Conservation (phyloP, 2,888 invertebrate species). For the Hemithea aestivaria region DNA sequence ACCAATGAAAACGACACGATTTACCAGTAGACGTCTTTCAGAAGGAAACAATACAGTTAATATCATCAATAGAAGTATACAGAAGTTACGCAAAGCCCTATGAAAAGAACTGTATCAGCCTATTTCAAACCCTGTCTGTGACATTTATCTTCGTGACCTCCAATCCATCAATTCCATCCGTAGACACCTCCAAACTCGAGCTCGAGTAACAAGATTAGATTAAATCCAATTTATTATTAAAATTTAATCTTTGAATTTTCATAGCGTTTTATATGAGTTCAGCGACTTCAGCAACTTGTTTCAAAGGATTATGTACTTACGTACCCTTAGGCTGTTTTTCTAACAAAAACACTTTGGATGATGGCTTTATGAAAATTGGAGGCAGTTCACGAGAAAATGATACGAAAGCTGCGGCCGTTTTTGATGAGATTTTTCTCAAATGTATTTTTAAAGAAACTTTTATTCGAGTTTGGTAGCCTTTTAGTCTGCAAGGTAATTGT, state of each 20-base stretch:
- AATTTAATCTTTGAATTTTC: conserved; percentile 25
- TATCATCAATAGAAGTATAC: no score
- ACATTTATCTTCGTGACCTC: neutral
- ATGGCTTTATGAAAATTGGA: conserved; percentile 17
- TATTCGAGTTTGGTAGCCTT: no score
- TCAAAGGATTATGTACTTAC: conserved; percentile 16
- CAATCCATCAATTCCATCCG: conserved; percentile 1
- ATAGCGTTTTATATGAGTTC: conserved; percentile 20
- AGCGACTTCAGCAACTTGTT: conserved; percentile 16
- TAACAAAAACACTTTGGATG: conserved; percentile 15
- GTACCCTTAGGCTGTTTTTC: conserved; percentile 15
- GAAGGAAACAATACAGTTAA: no score
- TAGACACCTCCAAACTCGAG: neutral
- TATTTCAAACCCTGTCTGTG: no score
- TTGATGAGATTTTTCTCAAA: conserved; percentile 3
- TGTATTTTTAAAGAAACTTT: no score
- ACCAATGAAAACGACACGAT: no score
- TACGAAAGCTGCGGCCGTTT: conserved; percentile 7
- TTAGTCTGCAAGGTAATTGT: no score
- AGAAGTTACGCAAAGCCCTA: no score
- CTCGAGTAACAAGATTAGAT: conserved; percentile 2
- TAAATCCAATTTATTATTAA: conserved; percentile 12
- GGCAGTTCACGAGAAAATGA: conserved; percentile 6
- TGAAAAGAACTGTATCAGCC: no score
- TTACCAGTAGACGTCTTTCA: no score